Evolutionary conservation across 2,888 invertebrate genomes (phyloP).

Genomic region (Abrostola triplasia): DNA sequence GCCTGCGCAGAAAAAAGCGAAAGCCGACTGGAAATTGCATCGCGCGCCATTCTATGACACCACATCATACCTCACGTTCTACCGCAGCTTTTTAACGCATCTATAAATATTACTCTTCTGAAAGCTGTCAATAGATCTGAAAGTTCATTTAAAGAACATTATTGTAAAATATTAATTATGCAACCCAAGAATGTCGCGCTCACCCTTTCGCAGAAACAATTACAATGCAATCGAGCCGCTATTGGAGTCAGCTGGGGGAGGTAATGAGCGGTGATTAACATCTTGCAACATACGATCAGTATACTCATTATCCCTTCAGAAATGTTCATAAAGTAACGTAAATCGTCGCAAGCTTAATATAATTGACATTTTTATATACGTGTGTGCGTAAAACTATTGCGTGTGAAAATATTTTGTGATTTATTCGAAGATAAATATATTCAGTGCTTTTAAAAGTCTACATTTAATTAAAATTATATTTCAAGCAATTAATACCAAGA

Average conservation of each 20-base stretch:
- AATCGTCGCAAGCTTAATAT: constrained; percentile 26
- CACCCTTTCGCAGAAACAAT: constrained; percentile 64
- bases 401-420: constrained; percentile 20
- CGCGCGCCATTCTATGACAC: constrained; percentile 53
- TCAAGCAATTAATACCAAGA: not conserved
- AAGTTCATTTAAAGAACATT: constrained; percentile 23
- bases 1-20: constrained; percentile 79
- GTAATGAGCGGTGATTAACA: constrained; percentile 64
- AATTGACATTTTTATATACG: constrained; percentile 38
- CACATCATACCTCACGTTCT: constrained; percentile 44
- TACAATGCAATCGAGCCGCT: constrained; percentile 61
- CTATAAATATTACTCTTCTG: constrained; percentile 8
- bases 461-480: not conserved
- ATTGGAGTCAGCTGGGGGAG: constrained; percentile 58
- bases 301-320: constrained; percentile 58
- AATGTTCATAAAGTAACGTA: constrained; percentile 47
- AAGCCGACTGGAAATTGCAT: constrained; percentile 81
- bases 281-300: constrained; percentile 59
- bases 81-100: constrained; percentile 30
- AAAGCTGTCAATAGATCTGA: constrained; percentile 12
- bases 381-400: constrained; percentile 10
- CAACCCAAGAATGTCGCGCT: constrained; percentile 43
- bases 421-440: constrained; percentile 15
- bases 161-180: constrained; percentile 40
- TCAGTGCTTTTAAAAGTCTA: not conserved